Evolutionary conservation across 2,888 invertebrate species (phyloP).

Genomic region (Synanthedon vespiformis): DNA sequence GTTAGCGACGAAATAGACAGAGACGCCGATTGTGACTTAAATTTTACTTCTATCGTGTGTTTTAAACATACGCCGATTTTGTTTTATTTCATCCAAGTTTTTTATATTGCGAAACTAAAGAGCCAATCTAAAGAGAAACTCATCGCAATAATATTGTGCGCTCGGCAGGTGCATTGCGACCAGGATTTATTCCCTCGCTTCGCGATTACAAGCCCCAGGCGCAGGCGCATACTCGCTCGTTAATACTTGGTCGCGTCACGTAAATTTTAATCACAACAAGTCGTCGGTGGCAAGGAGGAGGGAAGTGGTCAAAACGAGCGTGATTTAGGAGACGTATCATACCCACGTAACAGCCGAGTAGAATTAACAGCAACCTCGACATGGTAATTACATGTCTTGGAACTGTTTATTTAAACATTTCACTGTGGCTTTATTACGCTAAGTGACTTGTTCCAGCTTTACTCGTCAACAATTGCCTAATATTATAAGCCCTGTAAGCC

Average conservation of each 20-base stretch:
- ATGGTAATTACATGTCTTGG: background rate
- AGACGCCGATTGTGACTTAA: too few relatives aligned
- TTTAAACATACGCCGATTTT: too few relatives aligned
- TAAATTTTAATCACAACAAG: slow-evolving; percentile 69
- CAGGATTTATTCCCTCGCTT: slow-evolving; percentile 63
- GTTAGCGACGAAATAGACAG: too few relatives aligned
- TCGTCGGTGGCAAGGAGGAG: slow-evolving; percentile 45
- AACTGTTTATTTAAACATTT: too few relatives aligned
- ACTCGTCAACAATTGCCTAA: too few relatives aligned
- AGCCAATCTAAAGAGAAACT: slow-evolving; percentile 16
- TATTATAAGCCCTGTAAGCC: too few relatives aligned
- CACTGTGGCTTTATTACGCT: too few relatives aligned
- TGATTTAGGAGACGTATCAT: slow-evolving; percentile 57
- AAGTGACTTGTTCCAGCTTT: too few relatives aligned
- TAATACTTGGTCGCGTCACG: slow-evolving; percentile 66
- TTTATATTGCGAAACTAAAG: background rate
- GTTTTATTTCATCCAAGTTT: too few relatives aligned
- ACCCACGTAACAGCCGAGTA: slow-evolving; percentile 14
- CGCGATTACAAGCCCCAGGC: slow-evolving; percentile 46
- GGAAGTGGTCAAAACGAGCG: slow-evolving; percentile 60
- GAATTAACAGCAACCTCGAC: slow-evolving; percentile 27
- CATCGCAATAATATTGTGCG: slow-evolving; percentile 3
- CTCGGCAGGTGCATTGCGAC: slow-evolving; percentile 56
- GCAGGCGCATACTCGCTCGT: slow-evolving; percentile 58
- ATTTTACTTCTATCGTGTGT: too few relatives aligned